Evolutionary conservation across 2,113 vertebrate species (phyloP), one percentile per base, ranked within the genome.

Genomic region (Embiotoca jacksoni): DNA sequence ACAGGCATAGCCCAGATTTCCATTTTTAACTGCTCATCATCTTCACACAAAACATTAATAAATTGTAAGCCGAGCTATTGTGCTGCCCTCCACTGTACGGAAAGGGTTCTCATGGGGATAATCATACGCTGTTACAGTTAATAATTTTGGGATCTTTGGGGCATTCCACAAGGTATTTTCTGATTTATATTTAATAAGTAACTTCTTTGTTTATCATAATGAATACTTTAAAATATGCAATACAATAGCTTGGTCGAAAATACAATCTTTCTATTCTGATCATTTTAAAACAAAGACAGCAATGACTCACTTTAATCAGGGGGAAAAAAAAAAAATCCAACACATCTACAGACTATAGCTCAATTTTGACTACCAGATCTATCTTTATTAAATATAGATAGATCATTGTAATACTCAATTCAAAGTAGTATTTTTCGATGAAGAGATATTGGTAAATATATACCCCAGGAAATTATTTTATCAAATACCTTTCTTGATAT

Each of bases 1-100:
- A 23, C 23, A 23, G 23, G 23, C 23, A 23, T 23, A 73, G 44
- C 64, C 61, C 62, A 73, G 52, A 75, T 80, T 58, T 37, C 16
- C 3, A 7, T 68, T 84, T 70, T 80, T 31, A 74, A 54, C 35
- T 58, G 11, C 60, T 78, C 72, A 68, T 82, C 65, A 81, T 64
- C 53, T 64, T 67, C 61, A 73, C 5, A 60, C 3, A 69, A 65
- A 57, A 59, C 37, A 65, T 4, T 0, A 80, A 57, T 55, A 49
- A 2, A 2, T 47, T 75, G 33, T 84, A 65, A 82, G 59, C 4
- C 8, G 54, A 60, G 61, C 67, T 41, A 56, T 65, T 61, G 32
- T 70, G 31, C 59, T 52, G 47, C 65, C 14, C 13, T 83, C 23
- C 52, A 46, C 56, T 55, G 44, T 31, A 68, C 50, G 35, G 23